phyloP scores from a whole-genome alignment of 1,140 invertebrate species.

The Orussus abietinus region DNA sequence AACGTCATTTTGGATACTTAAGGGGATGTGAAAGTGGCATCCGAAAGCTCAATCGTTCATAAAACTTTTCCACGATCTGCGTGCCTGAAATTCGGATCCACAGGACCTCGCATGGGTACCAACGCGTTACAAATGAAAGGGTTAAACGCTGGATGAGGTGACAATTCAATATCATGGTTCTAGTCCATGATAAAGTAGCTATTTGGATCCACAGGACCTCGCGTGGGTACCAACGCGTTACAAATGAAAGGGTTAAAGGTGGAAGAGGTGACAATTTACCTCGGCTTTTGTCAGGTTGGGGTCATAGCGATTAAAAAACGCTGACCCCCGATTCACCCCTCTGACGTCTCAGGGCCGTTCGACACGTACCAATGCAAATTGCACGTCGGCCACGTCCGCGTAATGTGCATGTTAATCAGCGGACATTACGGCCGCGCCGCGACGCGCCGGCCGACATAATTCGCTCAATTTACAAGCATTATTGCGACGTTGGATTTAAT shows the following conservation, averaged over 20 bases:
- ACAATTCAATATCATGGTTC: not conserved
- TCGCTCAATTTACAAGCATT: constrained; percentile 53
- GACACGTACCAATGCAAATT: constrained; percentile 48
- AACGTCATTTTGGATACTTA: too few relatives aligned
- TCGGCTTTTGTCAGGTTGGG: not conserved
- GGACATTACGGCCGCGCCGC: constrained; percentile 32
- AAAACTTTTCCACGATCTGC: too few relatives aligned
- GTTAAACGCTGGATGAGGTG: too few relatives aligned
- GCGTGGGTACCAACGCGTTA: not conserved
- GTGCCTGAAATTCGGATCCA: too few relatives aligned
- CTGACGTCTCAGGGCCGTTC: constrained; percentile 21
- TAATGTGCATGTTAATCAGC: constrained; percentile 51
- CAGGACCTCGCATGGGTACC: too few relatives aligned
- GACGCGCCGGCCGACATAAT: constrained; percentile 43
- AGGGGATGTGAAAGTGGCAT: too few relatives aligned
- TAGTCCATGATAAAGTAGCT: not conserved
- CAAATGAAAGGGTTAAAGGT: not conserved
- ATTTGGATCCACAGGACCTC: not conserved
- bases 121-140: too few relatives aligned
- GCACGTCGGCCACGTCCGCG: constrained; percentile 33
- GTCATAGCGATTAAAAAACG: too few relatives aligned
- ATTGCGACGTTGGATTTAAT: constrained; percentile 48
- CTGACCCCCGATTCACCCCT: too few relatives aligned
- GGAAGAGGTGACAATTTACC: not conserved
- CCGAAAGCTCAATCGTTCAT: too few relatives aligned